phyloP scores from a whole-genome alignment of 1,140 invertebrate genomes.

The Drosophila pseudoobscura region DNA sequence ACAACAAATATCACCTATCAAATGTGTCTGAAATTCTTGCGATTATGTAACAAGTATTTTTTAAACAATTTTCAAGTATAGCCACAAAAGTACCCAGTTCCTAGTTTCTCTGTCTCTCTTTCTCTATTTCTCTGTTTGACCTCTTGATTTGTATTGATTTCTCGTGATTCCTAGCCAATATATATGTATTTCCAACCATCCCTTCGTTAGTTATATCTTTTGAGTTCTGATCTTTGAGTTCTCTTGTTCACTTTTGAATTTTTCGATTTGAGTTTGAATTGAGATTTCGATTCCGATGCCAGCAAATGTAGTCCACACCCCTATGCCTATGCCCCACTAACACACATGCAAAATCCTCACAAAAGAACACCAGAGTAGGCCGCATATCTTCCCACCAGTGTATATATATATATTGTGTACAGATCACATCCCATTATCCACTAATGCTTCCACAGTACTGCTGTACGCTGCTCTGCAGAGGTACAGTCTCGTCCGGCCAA shows the following conservation, averaged over 20 bases:
- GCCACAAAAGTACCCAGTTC: constrained; percentile 38
- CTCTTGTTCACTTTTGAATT: constrained; percentile 25
- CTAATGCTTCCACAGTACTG: no score
- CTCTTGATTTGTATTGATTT: constrained; percentile 17
- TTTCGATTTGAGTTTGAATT: constrained; percentile 17
- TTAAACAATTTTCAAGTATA: constrained; percentile 36
- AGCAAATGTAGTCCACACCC: constrained; percentile 42
- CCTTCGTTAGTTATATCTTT: constrained; percentile 4
- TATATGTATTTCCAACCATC: constrained; percentile 14
- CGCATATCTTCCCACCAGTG: no score
- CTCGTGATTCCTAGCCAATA: constrained; percentile 14
- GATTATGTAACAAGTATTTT: constrained; percentile 45
- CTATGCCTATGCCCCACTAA: constrained; percentile 6
- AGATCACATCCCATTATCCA: no score
- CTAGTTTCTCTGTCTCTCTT: constrained; percentile 22
- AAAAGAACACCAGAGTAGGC: not conserved
- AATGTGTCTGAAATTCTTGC: constrained; percentile 38
- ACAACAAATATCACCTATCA: constrained; percentile 17
- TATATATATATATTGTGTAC: no score
- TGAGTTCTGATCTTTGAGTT: constrained; percentile 26
- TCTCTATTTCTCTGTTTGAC: constrained; percentile 1
- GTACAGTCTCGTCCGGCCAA: constrained; percentile 17
- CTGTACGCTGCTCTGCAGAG: not conserved
- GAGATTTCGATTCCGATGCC: constrained; percentile 39
- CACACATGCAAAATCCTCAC: constrained; percentile 7